Evolutionary conservation across 92 coral and sea anemone species (phyloP), one percentile per base, ranked within the genome.

Genomic region (Plumapathes pennacea): DNA sequence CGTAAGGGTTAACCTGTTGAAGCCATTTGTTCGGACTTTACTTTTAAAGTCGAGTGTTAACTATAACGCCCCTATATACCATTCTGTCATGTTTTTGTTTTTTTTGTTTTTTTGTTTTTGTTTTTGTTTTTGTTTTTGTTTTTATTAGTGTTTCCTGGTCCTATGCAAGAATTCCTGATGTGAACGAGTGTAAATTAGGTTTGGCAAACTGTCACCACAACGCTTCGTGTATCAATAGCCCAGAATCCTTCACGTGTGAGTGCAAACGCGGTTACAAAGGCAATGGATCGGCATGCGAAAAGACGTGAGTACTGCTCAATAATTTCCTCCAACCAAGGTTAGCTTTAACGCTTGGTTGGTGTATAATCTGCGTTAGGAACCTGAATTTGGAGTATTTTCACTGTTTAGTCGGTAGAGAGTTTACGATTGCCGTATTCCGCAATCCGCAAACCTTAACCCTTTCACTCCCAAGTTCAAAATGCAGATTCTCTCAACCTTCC

Each of bases 231-330:
- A 34, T 68, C 25, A 85, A 94, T 27, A 33, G 58, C 18, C 77
- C 78, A 30, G 95, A 67, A 10, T 83, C 96, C 0, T 89, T 76
- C 53, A 61, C 54, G 49, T 94, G 99, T 61, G 57, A 75, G 10
- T 94, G 99, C 51, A 85, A 78, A 15, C 74, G 81, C 42, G 99
- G 99, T 1, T 94, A 42, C 55, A 77, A 83, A 24, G 99, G 99
- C 0, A 76, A 94, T 64, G 99, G 99, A 22, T 53, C 21, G 50
- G 62, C 54, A 32, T 94, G 99, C 44, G 85, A 89, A 60, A 69
- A 74, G 64, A 89, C 96, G 99, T 94, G 78, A 72, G 99, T 85
- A 25, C 32, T 29, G 29, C 2, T 28, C 21, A 1, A 15, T 25
- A 19, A 4, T 5, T 34, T 37, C 2, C 22, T 13, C 23, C 10